These are phyloP conservation scores for Thereva nobilitata DNA, from an alignment of 2,888 invertebrate genomes.

Conservation along the genomic window DNA sequence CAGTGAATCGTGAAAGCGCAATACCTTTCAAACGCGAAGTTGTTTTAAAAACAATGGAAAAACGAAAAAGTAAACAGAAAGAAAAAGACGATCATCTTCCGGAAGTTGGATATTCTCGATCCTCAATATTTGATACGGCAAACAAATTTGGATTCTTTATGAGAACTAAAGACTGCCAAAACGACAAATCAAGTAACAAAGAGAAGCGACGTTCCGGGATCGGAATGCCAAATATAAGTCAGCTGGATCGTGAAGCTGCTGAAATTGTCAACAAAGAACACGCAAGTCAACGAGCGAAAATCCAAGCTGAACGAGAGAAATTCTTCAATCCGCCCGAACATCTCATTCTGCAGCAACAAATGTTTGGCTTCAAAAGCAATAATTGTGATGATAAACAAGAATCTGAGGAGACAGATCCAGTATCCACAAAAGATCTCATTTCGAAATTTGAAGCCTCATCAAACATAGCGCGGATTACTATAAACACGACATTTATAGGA, in stretches of 20 bases:
- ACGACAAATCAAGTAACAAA: slow-evolving; percentile 47
- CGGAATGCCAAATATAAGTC: slow-evolving; percentile 74
- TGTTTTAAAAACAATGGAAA: slow-evolving; percentile 46
- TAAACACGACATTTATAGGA: slow-evolving; percentile 41
- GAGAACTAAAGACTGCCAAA: slow-evolving; percentile 42
- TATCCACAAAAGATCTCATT: slow-evolving; percentile 62
- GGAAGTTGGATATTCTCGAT: slow-evolving; percentile 64
- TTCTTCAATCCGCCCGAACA: slow-evolving; percentile 47
- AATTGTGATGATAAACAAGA: neutral
- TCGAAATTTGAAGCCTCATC: slow-evolving; percentile 62
- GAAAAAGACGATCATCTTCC: slow-evolving; percentile 55
- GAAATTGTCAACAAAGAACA: slow-evolving; percentile 60
- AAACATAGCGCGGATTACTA: slow-evolving; percentile 33
- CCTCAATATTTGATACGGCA: slow-evolving; percentile 58
- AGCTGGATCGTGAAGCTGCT: slow-evolving; percentile 76
- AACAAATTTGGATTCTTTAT: slow-evolving; percentile 43
- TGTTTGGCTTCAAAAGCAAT: slow-evolving; percentile 36
- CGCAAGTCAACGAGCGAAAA: slow-evolving; percentile 45
- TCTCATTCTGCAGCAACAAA: slow-evolving; percentile 39
- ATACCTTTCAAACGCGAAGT: slow-evolving; percentile 47
- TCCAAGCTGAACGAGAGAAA: slow-evolving; percentile 49
- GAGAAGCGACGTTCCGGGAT: slow-evolving; percentile 64
- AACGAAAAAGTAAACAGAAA: slow-evolving; percentile 54
- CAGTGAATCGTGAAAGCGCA: slow-evolving; percentile 45
- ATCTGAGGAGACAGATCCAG: slow-evolving; percentile 40